Conservation (phyloP, 2,888 invertebrate species). For the Catotricha subobsoleta region DNA sequence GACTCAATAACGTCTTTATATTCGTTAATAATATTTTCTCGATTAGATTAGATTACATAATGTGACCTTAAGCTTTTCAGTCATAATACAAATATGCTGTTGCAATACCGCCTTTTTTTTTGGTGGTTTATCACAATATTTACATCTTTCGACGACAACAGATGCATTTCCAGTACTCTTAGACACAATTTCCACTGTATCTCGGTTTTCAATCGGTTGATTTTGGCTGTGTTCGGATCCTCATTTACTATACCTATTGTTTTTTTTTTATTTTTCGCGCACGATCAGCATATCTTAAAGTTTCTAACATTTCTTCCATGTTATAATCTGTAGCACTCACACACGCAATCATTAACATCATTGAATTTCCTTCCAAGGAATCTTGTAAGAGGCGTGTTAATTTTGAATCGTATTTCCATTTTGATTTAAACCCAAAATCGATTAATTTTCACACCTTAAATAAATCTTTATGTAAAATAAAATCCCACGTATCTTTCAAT, state of each 20-base stretch:
- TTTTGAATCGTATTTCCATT: slow-evolving; percentile 78
- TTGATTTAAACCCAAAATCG: no score
- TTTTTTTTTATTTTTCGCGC: slow-evolving; percentile 78
- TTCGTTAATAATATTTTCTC: slow-evolving; percentile 41
- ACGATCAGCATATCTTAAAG: slow-evolving; percentile 73
- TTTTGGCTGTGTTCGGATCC: slow-evolving; percentile 64
- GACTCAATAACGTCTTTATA: slow-evolving; percentile 52
- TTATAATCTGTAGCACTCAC: slow-evolving; percentile 82
- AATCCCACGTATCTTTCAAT: slow-evolving; percentile 92
- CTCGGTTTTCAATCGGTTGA: slow-evolving; percentile 48
- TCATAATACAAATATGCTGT: slow-evolving; percentile 11
- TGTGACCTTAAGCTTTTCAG: slow-evolving; percentile 11
- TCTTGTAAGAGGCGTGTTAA: slow-evolving; percentile 82
- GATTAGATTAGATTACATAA: background rate
- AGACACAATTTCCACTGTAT: slow-evolving; percentile 47
- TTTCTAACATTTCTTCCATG: slow-evolving; percentile 68
- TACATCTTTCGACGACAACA: slow-evolving; percentile 10
- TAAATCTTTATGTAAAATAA: slow-evolving; percentile 69
- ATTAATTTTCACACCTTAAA: no score
- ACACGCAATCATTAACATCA: slow-evolving; percentile 93
- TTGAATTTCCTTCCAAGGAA: slow-evolving; percentile 84
- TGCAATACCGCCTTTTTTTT: slow-evolving; percentile 11
- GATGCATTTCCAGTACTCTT: slow-evolving; percentile 22
- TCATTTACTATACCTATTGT: slow-evolving; percentile 71
- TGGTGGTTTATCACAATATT: background rate